Conservation (phyloP, 1,140 invertebrate species). For the Helicoverpa zea region DNA sequence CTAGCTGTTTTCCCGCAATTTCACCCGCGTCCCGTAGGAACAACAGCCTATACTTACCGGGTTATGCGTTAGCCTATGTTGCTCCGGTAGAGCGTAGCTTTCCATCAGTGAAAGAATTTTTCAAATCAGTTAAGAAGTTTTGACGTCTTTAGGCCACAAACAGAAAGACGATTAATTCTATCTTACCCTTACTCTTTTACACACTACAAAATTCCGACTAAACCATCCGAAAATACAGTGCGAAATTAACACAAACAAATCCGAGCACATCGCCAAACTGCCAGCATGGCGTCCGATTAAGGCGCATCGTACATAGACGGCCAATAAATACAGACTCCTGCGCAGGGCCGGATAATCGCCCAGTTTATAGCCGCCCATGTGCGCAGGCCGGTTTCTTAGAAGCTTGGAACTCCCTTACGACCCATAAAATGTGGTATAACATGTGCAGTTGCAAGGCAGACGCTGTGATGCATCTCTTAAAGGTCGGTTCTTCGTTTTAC, state of each 20-base stretch:
- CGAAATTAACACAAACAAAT: conserved; percentile 16
- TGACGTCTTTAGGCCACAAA: no score
- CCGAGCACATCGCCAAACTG: background rate
- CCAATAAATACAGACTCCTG: conserved; percentile 56
- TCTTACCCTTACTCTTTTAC: background rate
- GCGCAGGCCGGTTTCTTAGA: conserved; percentile 69
- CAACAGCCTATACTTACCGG: no score
- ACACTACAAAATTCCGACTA: background rate
- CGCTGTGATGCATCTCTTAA: conserved; percentile 34
- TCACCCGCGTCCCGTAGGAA: no score
- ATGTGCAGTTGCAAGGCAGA: conserved; percentile 66
- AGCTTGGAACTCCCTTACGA: conserved; percentile 67
- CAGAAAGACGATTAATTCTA: no score
- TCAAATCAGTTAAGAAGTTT: no score
- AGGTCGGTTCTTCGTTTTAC: background rate
- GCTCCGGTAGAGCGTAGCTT: no score
- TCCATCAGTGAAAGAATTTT: no score
- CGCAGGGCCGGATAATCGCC: conserved; percentile 67
- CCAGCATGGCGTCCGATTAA: conserved; percentile 46
- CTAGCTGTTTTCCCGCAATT: no score
- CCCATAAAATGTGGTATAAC: conserved; percentile 75
- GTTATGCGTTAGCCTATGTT: no score
- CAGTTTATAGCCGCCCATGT: conserved; percentile 72
- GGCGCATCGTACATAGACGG: conserved; percentile 53
- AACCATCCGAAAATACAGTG: background rate